Percentiles rank a stretch among this genome's conserved stretches.
These are phyloP conservation scores for Silurus aristotelis DNA, from an alignment of 2,797 vertebrate species.

Conservation along the genomic window DNA sequence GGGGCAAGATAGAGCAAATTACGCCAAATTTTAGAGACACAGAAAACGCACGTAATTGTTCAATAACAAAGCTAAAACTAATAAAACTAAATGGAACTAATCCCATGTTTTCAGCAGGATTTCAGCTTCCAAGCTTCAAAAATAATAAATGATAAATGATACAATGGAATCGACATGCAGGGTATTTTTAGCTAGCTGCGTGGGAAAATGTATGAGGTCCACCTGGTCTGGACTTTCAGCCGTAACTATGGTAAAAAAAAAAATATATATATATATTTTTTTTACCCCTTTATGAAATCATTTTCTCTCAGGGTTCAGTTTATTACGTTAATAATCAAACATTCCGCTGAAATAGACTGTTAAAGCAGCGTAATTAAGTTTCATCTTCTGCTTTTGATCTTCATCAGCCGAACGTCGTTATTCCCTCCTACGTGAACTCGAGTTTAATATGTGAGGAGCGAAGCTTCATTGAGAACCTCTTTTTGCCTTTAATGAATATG, in stretches of 20 bases:
- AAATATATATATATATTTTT: not conserved
- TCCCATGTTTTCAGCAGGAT: too few species aligned
- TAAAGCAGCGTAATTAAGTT: constrained; percentile 57
- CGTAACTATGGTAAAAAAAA: constrained; percentile 1
- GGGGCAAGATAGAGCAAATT: not conserved
- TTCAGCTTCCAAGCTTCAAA: too few species aligned
- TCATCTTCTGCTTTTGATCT: constrained; percentile 56
- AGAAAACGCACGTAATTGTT: not conserved
- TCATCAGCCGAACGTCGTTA: not conserved
- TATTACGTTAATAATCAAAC: constrained; percentile 60
- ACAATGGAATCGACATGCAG: too few species aligned
- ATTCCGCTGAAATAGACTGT: constrained; percentile 51
- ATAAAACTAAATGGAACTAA: too few species aligned
- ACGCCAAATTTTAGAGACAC: not conserved
- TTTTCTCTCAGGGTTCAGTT: constrained; percentile 58
- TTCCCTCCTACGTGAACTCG: not conserved
- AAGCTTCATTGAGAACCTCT: not conserved
- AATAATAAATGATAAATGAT: too few species aligned
- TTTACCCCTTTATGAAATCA: constrained; percentile 1
- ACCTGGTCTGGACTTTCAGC: not conserved
- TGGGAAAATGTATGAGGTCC: not conserved
- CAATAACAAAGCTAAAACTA: not conserved
- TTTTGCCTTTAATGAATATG: not conserved
- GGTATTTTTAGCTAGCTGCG: not conserved
- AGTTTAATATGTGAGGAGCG: not conserved